Percentiles rank a stretch among this genome's conserved stretches.
phyloP scores from a whole-genome alignment of 2,888 invertebrate species.

The Polylopha cassiicola region DNA sequence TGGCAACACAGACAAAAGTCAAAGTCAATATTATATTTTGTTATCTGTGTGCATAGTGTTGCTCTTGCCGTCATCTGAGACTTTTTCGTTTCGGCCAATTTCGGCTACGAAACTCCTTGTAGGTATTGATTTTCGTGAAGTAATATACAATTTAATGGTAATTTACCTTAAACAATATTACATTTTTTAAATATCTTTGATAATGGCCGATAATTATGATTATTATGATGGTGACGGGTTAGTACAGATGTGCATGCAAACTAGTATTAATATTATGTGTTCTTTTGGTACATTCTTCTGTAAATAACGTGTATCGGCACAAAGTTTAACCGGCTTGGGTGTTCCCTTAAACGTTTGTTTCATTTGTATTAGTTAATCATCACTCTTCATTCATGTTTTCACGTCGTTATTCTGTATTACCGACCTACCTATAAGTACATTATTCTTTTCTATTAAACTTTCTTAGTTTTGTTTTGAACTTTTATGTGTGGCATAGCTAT shows the following conservation, averaged over 20 bases:
- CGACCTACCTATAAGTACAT: no score
- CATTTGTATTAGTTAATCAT: no score
- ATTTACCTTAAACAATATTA: slow-evolving; percentile 14
- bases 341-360: no score
- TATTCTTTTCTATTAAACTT: no score
- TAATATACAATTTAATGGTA: slow-evolving; percentile 21
- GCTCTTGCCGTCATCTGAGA: slow-evolving; percentile 4
- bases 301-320: no score
- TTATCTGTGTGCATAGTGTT: slow-evolving; percentile 7
- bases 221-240: slow-evolving; percentile 73
- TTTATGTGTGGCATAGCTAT: no score
- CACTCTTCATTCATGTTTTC: no score
- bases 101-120: slow-evolving; percentile 4
- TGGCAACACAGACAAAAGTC: no score
- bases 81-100: no score
- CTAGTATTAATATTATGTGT: slow-evolving; percentile 21
- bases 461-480: no score
- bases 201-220: slow-evolving; percentile 67
- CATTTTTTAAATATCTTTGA: slow-evolving; percentile 25
- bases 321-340: no score
- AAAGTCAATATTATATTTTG: neutral
- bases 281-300: slow-evolving; percentile 18
- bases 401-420: no score
- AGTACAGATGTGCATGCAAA: slow-evolving; percentile 45
- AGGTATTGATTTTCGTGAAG: slow-evolving; percentile 9